Evolutionary conservation across 1,140 invertebrate genomes (phyloP).

Genomic region (Tenebrio molitor): DNA sequence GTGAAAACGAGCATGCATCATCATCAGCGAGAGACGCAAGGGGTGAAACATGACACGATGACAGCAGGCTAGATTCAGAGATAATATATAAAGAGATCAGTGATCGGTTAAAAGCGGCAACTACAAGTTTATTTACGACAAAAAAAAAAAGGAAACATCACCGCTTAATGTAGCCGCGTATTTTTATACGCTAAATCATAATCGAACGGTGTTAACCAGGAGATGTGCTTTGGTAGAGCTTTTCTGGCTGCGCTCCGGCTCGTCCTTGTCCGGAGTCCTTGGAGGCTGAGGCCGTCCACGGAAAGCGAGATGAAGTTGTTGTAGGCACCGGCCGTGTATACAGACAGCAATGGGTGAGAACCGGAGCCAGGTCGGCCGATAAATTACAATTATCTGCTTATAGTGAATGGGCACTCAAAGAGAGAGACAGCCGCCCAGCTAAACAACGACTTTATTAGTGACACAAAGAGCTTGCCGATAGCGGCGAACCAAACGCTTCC

Average conservation of each 20-base stretch:
- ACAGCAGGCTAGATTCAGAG: conserved; percentile 36
- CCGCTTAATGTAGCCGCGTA: conserved; percentile 39
- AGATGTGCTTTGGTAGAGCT: neutral
- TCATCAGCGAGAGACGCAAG: conserved; percentile 20
- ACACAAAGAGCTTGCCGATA: conserved; percentile 35
- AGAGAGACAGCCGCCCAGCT: conserved; percentile 52
- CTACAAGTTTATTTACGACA: conserved; percentile 41
- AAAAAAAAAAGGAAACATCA: conserved; percentile 32
- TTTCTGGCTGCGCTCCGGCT: too few relatives aligned
- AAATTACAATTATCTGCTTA: conserved; percentile 63
- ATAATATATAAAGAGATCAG: conserved; percentile 45
- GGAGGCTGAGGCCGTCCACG: conserved; percentile 4
- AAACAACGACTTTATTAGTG: conserved; percentile 57
- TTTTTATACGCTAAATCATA: conserved; percentile 41
- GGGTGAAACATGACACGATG: conserved; percentile 21
- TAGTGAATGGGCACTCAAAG: conserved; percentile 49
- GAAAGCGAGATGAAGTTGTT: conserved; percentile 41
- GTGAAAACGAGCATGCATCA: conserved; percentile 36
- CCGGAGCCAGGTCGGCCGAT: conserved; percentile 52
- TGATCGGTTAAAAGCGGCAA: conserved; percentile 41
- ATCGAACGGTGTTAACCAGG: conserved; percentile 25
- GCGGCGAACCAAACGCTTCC: neutral
- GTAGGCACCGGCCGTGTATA: conserved; percentile 30
- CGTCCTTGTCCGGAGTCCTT: too few relatives aligned
- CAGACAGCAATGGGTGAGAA: conserved; percentile 37